Base-by-base conservation (phyloP, 2,113 vertebrate species). In the Oreamnos americanus region DNA sequence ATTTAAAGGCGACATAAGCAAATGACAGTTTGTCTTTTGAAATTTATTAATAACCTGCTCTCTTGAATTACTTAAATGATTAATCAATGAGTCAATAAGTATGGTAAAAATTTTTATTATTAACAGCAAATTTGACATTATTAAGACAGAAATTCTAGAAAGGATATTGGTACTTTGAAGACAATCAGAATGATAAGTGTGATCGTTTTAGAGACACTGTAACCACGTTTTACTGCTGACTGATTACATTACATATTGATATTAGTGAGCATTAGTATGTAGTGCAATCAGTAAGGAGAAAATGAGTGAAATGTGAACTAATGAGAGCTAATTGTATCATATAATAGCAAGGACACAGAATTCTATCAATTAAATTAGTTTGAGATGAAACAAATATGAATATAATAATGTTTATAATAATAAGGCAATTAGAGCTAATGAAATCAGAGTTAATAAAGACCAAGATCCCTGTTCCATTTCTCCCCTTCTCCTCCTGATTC, bases 241-340 rank as follows among this genome's bases (percentile, higher is more conserved):
- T 99, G 99, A 99, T 99, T 99, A 98, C 99, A 99, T 99, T 99
- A 96, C 98, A 99, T 99, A 99, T 99, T 99, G 99, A 99, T 99
- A 98, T 99, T 98, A 99, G 98, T 98, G 98, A 99, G 98, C 98
- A 98, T 98, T 98, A 98, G 98, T 98, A 97, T 98, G 99, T 98
- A 98, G 98, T 98, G 98, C 98, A 99, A 99, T 99, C 99, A 99
- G 99, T 99, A 98, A 98, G 98, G 92, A 97, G 98, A 98, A 99
- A 99, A 99, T 99, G 99, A 99, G 98, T 99, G 99, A 99, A 99
- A 99, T 98, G 98, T 98, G 99, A 99, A 98, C 98, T 99, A 99
- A 99, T 99, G 99, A 99, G 99, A 99, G 98, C 98, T 99, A 99
- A 99, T 99, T 99, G 99, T 99, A 97, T 99, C 98, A 98, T 97